Base-by-base conservation (phyloP, 2,797 vertebrate species). In the Chelon labrosus region DNA sequence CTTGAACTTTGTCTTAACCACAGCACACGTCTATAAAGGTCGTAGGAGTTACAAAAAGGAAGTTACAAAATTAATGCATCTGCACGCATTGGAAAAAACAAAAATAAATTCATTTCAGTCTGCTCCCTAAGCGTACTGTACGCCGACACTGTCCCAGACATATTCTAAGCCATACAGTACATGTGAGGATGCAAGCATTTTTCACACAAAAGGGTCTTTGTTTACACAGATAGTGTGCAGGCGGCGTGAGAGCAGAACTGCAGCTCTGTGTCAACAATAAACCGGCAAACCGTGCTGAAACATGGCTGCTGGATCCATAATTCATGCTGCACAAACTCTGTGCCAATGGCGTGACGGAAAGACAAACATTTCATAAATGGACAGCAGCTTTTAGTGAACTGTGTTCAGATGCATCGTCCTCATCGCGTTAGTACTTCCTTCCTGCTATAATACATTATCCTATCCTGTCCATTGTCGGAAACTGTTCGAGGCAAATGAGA, bases 231-330 rank as follows among this genome's bases (percentile, higher is more conserved):
- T 39, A n/a, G 9, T 37, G 35, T 38, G 51, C 53, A 55, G 27
- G 38, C 41, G 38, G 25, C 16, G 44, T 51, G 37, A 47, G 39
- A 59, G 31, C 11, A 37, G 12, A 79, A 17, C n/a, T 19, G n/a
- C 19, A 22, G 50, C 64, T 61, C 17, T 17, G 10, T 51, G 16
- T 27, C 31, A 27, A 3, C 2, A 49, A 70, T 12, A 10, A 27
- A 73, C 31, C 49, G 49, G 19, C 2, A 58, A 57, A 65, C 38
- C 59, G 16, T 49, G 41, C 17, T 63, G 49, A 38, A 25, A 50
- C 41, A 62, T 42, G 17, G 27, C 25, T 39, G 39, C 42, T 57
- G 14, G 31, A 51, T 63, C 17, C 44, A 51, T 25, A 58, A 54
- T 54, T 68, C n/a, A 49, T 64, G 22, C 17, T 61, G 12, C 7